Evolutionary conservation across 2,888 invertebrate species (phyloP).

Genomic region (Morinoia aosen): DNA sequence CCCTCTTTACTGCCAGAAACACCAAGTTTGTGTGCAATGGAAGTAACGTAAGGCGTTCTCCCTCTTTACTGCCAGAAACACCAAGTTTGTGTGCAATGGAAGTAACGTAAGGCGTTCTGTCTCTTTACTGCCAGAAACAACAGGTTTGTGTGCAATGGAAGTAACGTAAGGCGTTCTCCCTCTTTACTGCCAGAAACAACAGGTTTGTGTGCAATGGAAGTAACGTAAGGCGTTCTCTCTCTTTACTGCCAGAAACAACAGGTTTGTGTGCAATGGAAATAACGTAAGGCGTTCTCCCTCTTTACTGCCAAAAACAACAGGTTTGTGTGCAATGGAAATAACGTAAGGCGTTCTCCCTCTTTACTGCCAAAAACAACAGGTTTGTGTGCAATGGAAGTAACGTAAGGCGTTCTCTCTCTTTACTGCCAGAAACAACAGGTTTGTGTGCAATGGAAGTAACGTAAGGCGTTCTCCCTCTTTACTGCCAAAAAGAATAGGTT

Average conservation of each 20-base stretch:
- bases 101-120: too few species aligned
- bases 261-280: constrained; percentile 35
- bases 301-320: constrained; percentile 79
- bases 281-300: too few species aligned
- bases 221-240: too few species aligned
- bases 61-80: constrained; percentile 79
- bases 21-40: constrained; percentile 70
- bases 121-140: constrained; percentile 79
- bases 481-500: constrained; percentile 79
- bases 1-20: constrained; percentile 78
- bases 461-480: too few species aligned
- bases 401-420: too few species aligned
- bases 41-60: too few species aligned
- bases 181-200: constrained; percentile 79
- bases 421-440: constrained; percentile 79
- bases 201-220: constrained; percentile 53
- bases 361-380: constrained; percentile 79
- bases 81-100: constrained; percentile 58
- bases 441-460: not conserved
- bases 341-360: too few species aligned
- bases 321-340: constrained; percentile 11
- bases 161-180: too few species aligned
- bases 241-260: constrained; percentile 79
- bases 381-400: not conserved
- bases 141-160: constrained; percentile 55